These are phyloP conservation scores for Melanerpes formicivorus DNA, from an alignment of 2,113 vertebrate species.

Conservation along the genomic window DNA sequence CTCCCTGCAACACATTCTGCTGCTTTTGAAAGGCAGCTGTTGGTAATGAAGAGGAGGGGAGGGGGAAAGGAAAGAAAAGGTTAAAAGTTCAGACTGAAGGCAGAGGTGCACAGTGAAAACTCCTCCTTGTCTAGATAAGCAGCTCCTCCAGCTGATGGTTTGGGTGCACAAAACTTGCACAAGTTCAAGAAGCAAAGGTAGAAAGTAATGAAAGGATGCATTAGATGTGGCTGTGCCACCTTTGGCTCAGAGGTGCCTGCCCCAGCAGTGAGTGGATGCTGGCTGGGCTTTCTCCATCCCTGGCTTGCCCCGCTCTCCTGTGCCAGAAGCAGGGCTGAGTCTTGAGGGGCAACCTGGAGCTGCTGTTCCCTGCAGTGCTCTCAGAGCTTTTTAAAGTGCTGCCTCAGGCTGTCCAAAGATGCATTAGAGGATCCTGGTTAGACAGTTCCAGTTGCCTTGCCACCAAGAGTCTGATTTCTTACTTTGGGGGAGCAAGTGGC, in stretches of 20 bases:
- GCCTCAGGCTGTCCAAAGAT: not conserved
- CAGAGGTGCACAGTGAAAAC: not conserved
- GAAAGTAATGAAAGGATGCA: not conserved
- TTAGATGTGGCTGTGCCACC: not conserved
- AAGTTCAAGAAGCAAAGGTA: not conserved
- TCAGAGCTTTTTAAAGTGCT: not conserved
- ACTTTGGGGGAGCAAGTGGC: not conserved
- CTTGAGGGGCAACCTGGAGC: not conserved
- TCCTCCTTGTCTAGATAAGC: not conserved
- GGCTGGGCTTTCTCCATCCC: not conserved
- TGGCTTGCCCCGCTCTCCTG: not conserved
- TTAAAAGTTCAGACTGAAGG: not conserved
- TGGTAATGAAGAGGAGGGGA: not conserved
- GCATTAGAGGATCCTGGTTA: not conserved
- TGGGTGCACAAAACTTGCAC: not conserved
- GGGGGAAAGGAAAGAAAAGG: too few relatives aligned
- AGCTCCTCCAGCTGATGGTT: not conserved
- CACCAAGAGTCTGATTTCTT: not conserved
- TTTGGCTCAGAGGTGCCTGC: not conserved
- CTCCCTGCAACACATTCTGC: not conserved
- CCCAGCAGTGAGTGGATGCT: fast-evolving
- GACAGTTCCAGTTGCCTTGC: not conserved
- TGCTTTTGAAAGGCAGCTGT: not conserved
- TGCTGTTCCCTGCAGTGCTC: not conserved
- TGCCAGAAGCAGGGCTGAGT: not conserved